These are phyloP conservation scores for Ciconia nigra DNA, from an alignment of 2,797 vertebrate genomes.

Conservation along the genomic window DNA sequence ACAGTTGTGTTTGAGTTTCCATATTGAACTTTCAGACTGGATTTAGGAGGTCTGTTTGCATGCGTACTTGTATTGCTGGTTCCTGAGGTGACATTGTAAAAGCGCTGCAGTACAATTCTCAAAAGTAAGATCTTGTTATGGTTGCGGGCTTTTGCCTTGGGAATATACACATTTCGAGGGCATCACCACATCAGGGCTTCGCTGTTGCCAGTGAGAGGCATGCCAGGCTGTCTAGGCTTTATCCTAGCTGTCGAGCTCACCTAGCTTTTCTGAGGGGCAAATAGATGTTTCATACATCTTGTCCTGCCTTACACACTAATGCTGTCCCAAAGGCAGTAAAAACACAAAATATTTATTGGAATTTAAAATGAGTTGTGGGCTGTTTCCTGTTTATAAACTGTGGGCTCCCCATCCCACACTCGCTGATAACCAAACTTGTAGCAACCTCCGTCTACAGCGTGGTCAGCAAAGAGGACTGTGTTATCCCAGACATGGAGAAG, in stretches of 20 bases:
- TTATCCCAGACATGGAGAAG: neutral
- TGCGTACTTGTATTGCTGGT: neutral
- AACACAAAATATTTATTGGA: neutral
- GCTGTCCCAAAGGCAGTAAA: neutral
- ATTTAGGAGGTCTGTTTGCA: neutral
- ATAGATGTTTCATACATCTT: neutral
- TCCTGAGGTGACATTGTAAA: neutral
- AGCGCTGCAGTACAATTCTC: neutral
- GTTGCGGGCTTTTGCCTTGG: neutral
- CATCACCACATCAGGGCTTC: neutral
- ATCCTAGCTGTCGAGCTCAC: neutral
- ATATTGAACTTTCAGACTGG: neutral
- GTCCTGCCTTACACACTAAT: neutral
- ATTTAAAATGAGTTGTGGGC: conserved; percentile 1
- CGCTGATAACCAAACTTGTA: neutral
- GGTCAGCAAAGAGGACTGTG: neutral
- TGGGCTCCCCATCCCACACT: neutral
- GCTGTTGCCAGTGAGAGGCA: neutral
- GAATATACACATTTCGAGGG: neutral
- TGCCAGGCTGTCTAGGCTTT: neutral
- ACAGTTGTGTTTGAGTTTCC: neutral
- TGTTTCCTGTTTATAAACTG: conserved; percentile 13
- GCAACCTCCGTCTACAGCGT: fast-evolving
- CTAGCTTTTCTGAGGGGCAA: neutral
- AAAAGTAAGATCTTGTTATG: neutral